Percentiles rank a stretch among this genome's conserved stretches.
Conservation (phyloP, 2,113 vertebrate genomes). For the Platysteira castanea region DNA sequence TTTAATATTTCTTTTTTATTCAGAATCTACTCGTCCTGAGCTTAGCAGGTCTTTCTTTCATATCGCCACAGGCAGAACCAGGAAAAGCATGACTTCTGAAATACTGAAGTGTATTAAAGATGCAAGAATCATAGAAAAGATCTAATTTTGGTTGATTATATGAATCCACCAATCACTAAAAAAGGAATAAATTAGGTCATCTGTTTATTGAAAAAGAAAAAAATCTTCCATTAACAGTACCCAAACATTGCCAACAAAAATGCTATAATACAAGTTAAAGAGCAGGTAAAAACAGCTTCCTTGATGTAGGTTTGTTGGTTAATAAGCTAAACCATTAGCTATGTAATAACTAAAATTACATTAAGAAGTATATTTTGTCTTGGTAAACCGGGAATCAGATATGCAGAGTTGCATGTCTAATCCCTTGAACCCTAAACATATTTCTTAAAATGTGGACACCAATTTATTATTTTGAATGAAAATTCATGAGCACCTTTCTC, state of each 20-base stretch:
- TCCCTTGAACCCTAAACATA: conserved; percentile 74
- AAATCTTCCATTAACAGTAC: neutral
- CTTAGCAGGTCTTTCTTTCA: conserved; percentile 19
- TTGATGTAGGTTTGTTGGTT: conserved; percentile 28
- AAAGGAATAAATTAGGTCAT: conserved; percentile 1
- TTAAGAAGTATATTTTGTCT: conserved; percentile 65
- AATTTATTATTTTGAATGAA: conserved; percentile 79
- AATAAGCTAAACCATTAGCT: conserved; percentile 33
- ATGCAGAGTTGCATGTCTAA: conserved; percentile 69
- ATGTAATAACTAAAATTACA: conserved; percentile 39
- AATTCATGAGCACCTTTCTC: conserved; percentile 75
- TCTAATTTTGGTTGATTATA: conserved; percentile 40
- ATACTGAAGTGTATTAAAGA: neutral
- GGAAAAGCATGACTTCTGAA: conserved; percentile 11
- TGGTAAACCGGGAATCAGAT: conserved; percentile 56
- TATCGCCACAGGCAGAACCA: conserved; percentile 21
- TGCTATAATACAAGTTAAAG: neutral
- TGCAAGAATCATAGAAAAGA: conserved; percentile 29
- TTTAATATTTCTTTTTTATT: conserved; percentile 7
- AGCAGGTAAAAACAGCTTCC: neutral
- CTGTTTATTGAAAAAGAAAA: neutral
- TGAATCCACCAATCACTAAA: conserved; percentile 23
- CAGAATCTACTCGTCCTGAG: conserved; percentile 21
- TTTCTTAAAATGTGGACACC: conserved; percentile 75
- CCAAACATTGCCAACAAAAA: neutral